Evolutionary conservation across 2,113 vertebrate genomes (phyloP), one percentile per base, ranked within the genome.

Genomic region (Thamnaconus septentrionalis): DNA sequence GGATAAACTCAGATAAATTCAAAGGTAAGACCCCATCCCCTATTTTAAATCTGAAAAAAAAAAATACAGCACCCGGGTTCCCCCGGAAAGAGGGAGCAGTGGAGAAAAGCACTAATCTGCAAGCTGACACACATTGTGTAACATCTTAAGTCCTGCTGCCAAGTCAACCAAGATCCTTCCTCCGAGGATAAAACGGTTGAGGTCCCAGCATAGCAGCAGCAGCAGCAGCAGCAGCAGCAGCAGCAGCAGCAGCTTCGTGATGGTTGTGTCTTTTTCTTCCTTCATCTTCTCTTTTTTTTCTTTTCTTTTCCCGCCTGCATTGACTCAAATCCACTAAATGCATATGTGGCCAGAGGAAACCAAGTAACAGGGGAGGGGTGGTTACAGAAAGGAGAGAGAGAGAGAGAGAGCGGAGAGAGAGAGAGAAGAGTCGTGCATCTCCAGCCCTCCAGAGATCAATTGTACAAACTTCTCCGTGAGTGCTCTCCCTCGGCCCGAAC

Each of bases 381-480:
- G 56, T 40, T 6, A 45, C 5, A 6, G 7, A 45, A 45, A 3
- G 61, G 0, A 44, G 46, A 75, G n/a, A 43, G 39, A 70, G 7
- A 51, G 59, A 56, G 12, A 44, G 58, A 8, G 52, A 53, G 67
- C 1, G 43, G 58, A 68, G 61, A 7, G 62, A 74, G 67, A 54
- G 52, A 66, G 52, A 73, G 60, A 62, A 31, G 45, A 80, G 68
- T 72, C 78, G 75, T 75, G 76, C 66, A 80, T 81, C 74, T 79
- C 76, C 57, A 83, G 81, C 79, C 77, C 85, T 88, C 80, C 76
- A 70, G 80, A 86, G 87, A 91, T 90, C 88, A 91, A 89, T 91
- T 90, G 90, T 85, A 89, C 88, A 82, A 91, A 91, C 87, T 84
- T 88, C 80, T 88, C 82, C 69, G 78, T 75, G 80, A 88, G 82